These are phyloP conservation scores for Allophyes oxyacanthae DNA, from an alignment of 2,888 invertebrate species.

Conservation along the genomic window DNA sequence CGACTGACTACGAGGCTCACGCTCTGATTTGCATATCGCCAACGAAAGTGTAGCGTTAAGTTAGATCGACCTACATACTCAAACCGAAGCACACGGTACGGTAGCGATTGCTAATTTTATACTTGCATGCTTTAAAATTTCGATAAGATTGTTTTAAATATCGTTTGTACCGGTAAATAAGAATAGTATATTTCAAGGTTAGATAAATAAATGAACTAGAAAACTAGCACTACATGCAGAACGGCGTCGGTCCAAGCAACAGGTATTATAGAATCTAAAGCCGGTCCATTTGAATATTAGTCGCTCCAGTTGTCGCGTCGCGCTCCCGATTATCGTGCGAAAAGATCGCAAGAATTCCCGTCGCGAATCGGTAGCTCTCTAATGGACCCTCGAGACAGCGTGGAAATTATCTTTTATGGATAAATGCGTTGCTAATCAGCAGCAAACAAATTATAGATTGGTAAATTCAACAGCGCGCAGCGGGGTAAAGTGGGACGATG, in stretches of 20 bases:
- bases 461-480: constrained; percentile 68
- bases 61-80: constrained; percentile 72
- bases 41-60: constrained; percentile 83
- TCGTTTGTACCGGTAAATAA: constrained; percentile 37
- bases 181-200: constrained; percentile 55
- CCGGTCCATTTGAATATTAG: constrained; percentile 81
- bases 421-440: constrained; percentile 77
- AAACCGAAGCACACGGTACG: constrained; percentile 31
- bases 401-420: constrained; percentile 78
- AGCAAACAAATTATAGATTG: constrained; percentile 77
- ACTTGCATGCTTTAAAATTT: constrained; percentile 27
- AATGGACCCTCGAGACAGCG: constrained; percentile 73
- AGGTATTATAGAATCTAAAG: constrained; percentile 69
- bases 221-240: constrained; percentile 70
- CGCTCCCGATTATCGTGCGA: constrained; percentile 87
- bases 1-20: constrained; percentile 68
- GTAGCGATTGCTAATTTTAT: constrained; percentile 42
- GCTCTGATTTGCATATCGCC: constrained; percentile 85
- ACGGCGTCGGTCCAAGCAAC: constrained; percentile 56
- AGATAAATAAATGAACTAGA: constrained; percentile 63
- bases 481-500: constrained; percentile 74
- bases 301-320: constrained; percentile 83
- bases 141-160: background rate
- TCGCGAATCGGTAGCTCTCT: constrained; percentile 72
- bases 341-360: constrained; percentile 75